Conservation (phyloP, 92 coral and sea anemone genomes). For the Virgularia gustaviana region DNA sequence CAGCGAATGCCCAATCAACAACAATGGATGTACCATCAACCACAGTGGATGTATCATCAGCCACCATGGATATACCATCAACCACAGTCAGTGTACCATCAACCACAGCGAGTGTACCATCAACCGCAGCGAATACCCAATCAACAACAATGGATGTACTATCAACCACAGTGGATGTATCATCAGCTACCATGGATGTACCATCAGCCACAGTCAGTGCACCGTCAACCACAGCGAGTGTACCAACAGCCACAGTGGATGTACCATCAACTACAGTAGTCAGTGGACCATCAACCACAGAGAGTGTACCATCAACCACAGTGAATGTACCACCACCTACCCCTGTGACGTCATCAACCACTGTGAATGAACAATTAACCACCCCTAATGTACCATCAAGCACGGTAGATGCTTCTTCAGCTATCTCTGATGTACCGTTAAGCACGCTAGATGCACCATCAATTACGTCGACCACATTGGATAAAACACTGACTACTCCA, state of each 20-base stretch:
- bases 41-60: not conserved
- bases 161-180: constrained; percentile 31
- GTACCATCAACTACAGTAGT: constrained; percentile 9
- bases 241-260: not conserved
- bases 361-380: not conserved
- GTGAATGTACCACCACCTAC: not conserved
- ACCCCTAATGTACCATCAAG: constrained; percentile 17
- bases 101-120: constrained; percentile 13
- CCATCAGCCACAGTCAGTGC: not conserved
- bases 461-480: not conserved
- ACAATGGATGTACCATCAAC: not conserved
- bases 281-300: not conserved
- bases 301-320: not conserved
- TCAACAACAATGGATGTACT: constrained; percentile 44
- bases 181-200: constrained; percentile 26
- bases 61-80: constrained; percentile 12
- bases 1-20: constrained; percentile 1
- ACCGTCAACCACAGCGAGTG: not conserved
- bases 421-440: not conserved
- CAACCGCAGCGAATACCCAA: constrained; percentile 28
- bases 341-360: not conserved
- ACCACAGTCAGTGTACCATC: not conserved
- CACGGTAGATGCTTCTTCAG: constrained; percentile 3
- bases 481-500: not conserved
- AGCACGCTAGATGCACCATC: constrained; percentile 2